Evolutionary conservation across 1,140 invertebrate species (phyloP).

Genomic region (Drosophila nannoptera): DNA sequence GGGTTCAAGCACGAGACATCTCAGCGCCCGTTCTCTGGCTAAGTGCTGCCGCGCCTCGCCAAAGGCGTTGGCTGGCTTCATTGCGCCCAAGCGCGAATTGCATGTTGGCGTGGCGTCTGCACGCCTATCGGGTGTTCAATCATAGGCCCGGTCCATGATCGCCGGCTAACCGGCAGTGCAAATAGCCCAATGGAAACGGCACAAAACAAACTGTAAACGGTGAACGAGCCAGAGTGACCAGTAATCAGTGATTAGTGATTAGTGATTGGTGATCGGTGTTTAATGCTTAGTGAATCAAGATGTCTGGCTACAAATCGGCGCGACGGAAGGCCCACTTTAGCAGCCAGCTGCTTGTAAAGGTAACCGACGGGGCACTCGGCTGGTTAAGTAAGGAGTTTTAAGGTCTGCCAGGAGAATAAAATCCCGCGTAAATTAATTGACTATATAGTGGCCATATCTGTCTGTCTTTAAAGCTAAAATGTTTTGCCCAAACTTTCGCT

Average conservation of each 20-base stretch:
- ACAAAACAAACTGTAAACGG: background rate
- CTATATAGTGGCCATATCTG: no score
- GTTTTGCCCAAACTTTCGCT: no score
- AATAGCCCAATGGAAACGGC: conserved; percentile 15
- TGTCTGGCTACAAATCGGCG: conserved; percentile 12
- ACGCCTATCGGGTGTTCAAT: conserved; percentile 17
- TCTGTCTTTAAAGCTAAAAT: no score
- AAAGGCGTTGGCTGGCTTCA: conserved; percentile 14
- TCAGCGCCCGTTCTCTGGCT: conserved; percentile 22
- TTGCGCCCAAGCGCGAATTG: conserved; percentile 38
- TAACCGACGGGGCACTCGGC: conserved; percentile 10
- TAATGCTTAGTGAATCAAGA: conserved; percentile 10
- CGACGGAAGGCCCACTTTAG: conserved; percentile 13
- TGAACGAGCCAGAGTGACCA: background rate
- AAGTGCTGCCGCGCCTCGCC: conserved; percentile 1
- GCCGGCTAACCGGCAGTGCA: conserved; percentile 12
- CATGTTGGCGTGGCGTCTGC: conserved; percentile 60
- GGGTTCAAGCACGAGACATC: conserved; percentile 35
- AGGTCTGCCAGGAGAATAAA: background rate
- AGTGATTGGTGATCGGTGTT: conserved; percentile 6
- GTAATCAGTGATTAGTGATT: background rate
- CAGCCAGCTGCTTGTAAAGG: conserved; percentile 13
- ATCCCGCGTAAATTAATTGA: background rate
- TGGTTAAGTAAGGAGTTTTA: background rate
- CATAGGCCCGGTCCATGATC: conserved; percentile 17